Conservation (phyloP, 2,113 vertebrate genomes). For the Macrotis lagotis region DNA sequence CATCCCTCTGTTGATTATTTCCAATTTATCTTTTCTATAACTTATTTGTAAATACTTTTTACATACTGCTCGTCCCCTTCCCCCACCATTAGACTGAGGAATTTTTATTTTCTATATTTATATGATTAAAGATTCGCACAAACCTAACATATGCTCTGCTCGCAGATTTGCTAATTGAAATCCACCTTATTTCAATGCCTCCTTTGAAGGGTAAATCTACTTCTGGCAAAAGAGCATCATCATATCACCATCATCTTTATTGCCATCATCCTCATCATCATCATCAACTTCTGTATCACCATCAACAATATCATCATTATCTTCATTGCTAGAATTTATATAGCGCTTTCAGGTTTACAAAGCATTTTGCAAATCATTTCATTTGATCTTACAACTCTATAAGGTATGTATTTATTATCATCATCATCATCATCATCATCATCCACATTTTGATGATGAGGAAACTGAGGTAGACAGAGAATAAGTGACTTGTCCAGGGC, state of each 20-base stretch:
- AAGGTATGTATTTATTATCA: no score
- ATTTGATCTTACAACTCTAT: not conserved
- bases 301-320: not conserved
- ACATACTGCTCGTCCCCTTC: no score
- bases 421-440: no score
- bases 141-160: not conserved
- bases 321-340: not conserved
- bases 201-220: no score
- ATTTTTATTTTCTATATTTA: not conserved
- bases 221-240: not conserved
- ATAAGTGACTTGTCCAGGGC: no score
- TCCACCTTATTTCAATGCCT: no score
- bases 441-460: not conserved
- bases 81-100: not conserved
- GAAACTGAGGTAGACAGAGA: not conserved
- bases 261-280: not conserved
- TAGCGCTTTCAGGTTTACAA: not conserved
- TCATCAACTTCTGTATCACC: not conserved
- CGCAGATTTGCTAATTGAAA: not conserved
- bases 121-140: not conserved
- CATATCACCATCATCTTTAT: not conserved
- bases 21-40: not conserved
- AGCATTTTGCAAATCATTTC: not conserved
- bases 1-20: not conserved
- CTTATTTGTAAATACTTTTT: not conserved